Base-by-base conservation (phyloP, 2,113 vertebrate species). In the Cololabis saira region DNA sequence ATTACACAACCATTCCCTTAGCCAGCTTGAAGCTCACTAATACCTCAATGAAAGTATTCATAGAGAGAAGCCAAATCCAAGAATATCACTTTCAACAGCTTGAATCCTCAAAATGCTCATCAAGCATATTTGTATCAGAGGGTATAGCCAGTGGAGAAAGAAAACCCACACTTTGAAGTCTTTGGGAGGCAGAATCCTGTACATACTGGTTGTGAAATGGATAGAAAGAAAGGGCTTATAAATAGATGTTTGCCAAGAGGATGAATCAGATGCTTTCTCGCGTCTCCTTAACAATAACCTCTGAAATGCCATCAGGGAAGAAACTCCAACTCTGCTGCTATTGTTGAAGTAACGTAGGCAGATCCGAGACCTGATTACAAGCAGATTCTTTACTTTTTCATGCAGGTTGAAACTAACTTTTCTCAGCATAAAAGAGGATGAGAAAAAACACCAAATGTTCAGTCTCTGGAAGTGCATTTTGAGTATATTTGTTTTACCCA, bases 31-130 rank as follows among this genome's bases (percentile, higher is more conserved):
- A 65, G 45, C 74, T 72, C 50, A 73, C 55, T 74, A 78, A 87
- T 78, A 71, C 70, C 27, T 71, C 67, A 81, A 82, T 89, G 80
- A 89, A 87, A 83, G 87, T 74, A 90, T 82, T 58, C 65, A 64
- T 58, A 72, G 47, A 19, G 59, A 85, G 80, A 80, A 78, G 50
- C 37, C 48, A 82, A 82, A 80, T 76, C 76, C 47, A 37, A 56
- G 47, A 58, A 71, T 53, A 68, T 71, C 54, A 80, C 65, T 74
- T 59, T 49, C 47, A 64, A 45, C 21, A 65, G 13, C 24, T 27
- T 48, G 22, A 66, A 55, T 71, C 67, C 70, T 73, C 56, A 58
- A 45, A 65, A 2, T 51, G 55, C 57, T 58, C 58, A 56, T 61
- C 61, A 57, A 44, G 68, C 40, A 57, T 40, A 42, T 41, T 71